These are phyloP conservation scores for Sarcophaga rosellei DNA, from an alignment of 2,888 invertebrate genomes.

Conservation along the genomic window DNA sequence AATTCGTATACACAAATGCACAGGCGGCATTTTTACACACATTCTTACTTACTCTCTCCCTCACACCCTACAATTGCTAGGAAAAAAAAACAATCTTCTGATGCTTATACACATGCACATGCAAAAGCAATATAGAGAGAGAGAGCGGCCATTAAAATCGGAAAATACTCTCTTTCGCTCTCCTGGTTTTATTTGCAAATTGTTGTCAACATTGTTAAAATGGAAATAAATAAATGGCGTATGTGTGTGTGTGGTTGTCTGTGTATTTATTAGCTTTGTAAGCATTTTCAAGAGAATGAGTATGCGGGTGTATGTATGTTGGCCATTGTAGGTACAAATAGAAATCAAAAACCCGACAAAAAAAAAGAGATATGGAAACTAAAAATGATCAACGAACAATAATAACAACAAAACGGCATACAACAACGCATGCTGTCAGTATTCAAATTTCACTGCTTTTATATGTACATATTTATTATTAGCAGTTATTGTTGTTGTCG, in stretches of 20 bases:
- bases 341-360: background rate
- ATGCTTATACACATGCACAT: background rate
- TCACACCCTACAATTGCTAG: background rate
- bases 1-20: slow-evolving; percentile 15
- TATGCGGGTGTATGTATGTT: background rate
- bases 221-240: background rate
- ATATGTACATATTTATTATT: slow-evolving; percentile 5
- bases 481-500: background rate
- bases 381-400: too few species aligned
- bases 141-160: slow-evolving; percentile 24
- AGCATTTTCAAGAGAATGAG: too few species aligned
- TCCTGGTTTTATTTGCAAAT: slow-evolving; percentile 39
- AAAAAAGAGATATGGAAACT: too few species aligned
- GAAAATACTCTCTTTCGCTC: slow-evolving; percentile 10
- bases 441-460: slow-evolving; percentile 24
- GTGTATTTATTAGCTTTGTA: background rate
- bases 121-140: background rate
- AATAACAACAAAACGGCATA: slow-evolving; percentile 15
- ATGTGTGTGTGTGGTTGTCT: background rate
- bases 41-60: background rate
- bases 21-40: background rate
- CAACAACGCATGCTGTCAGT: slow-evolving; percentile 44
- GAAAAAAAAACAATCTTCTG: background rate
- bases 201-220: slow-evolving; percentile 20
- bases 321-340: slow-evolving; percentile 1